Percentiles rank a stretch among this genome's conserved stretches.
phyloP scores from a whole-genome alignment of 2,888 invertebrate species.

The Epinotia nisella region DNA sequence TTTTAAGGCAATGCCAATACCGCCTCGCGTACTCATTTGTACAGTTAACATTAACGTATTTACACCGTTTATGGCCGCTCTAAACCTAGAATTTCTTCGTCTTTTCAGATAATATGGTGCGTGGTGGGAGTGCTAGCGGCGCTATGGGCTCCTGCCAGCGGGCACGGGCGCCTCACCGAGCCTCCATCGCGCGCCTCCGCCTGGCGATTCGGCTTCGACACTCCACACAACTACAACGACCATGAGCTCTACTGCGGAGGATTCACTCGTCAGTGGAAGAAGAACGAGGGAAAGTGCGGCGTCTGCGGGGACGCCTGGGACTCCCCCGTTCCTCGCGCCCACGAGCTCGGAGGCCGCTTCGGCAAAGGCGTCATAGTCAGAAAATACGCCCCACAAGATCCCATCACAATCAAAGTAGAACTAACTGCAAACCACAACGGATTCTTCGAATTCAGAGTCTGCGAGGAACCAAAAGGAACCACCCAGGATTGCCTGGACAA shows the following conservation, averaged over 20 bases:
- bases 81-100: constrained; percentile 26
- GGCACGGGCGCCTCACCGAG: constrained; percentile 91
- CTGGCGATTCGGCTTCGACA: constrained; percentile 95
- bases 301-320: constrained; percentile 95
- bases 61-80: not conserved
- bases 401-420: constrained; percentile 90
- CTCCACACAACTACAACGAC: constrained; percentile 95
- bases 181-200: constrained; percentile 94
- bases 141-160: constrained; percentile 70
- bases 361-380: constrained; percentile 92
- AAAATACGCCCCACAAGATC: constrained; percentile 88
- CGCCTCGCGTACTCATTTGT: not conserved
- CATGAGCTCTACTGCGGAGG: constrained; percentile 95
- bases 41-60: not conserved
- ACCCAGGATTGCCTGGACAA: constrained; percentile 91
- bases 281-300: constrained; percentile 93
- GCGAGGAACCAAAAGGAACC: constrained; percentile 88
- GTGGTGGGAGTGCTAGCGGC: constrained; percentile 62
- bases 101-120: constrained; percentile 74
- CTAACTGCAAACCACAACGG: constrained; percentile 95
- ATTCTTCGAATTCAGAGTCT: constrained; percentile 93
- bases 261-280: constrained; percentile 92
- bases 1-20: not conserved
- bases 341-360: constrained; percentile 93
- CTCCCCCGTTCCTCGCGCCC: constrained; percentile 87